Evolutionary conservation across 2,797 vertebrate genomes (phyloP).

Genomic region (Fistularia tabacaria): DNA sequence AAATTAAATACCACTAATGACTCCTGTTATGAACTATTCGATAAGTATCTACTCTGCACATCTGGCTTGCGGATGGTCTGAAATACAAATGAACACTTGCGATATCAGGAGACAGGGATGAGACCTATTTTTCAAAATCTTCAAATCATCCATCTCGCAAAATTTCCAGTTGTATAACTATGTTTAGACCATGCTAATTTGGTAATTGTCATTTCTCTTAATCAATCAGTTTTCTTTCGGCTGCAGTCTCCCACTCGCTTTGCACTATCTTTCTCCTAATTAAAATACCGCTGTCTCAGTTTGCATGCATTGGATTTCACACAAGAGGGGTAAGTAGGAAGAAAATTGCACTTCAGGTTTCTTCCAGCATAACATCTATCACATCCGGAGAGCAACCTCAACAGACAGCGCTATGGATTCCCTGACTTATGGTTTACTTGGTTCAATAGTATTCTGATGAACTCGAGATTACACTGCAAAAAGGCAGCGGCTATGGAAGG

Average conservation of each 20-base stretch:
- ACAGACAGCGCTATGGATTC: slow-evolving; percentile 33
- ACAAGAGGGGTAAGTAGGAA: slow-evolving; percentile 5
- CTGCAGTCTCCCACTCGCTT: not conserved
- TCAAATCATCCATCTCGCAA: not conserved
- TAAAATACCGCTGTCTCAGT: slow-evolving; percentile 1
- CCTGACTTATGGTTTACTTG: slow-evolving; percentile 39
- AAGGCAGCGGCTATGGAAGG: slow-evolving; percentile 28
- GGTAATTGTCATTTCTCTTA: no score
- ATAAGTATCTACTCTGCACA: slow-evolving; percentile 13
- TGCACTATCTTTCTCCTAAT: not conserved
- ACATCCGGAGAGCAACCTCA: slow-evolving; percentile 27
- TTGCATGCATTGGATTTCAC: not conserved
- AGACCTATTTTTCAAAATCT: no score
- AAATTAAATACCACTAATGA: slow-evolving; percentile 30
- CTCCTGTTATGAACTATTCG: slow-evolving; percentile 36
- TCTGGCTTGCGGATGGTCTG: slow-evolving; percentile 2
- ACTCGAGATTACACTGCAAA: slow-evolving; percentile 51
- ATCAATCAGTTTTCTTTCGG: no score
- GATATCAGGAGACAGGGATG: no score
- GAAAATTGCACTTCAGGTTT: slow-evolving; percentile 27
- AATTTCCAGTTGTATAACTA: no score
- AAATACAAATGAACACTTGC: no score
- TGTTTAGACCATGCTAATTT: no score
- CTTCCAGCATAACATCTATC: slow-evolving; percentile 34
- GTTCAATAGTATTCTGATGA: slow-evolving; percentile 56